These are phyloP conservation scores for Lagorchestes hirsutus DNA, from an alignment of 2,797 vertebrate species.

Conservation along the genomic window DNA sequence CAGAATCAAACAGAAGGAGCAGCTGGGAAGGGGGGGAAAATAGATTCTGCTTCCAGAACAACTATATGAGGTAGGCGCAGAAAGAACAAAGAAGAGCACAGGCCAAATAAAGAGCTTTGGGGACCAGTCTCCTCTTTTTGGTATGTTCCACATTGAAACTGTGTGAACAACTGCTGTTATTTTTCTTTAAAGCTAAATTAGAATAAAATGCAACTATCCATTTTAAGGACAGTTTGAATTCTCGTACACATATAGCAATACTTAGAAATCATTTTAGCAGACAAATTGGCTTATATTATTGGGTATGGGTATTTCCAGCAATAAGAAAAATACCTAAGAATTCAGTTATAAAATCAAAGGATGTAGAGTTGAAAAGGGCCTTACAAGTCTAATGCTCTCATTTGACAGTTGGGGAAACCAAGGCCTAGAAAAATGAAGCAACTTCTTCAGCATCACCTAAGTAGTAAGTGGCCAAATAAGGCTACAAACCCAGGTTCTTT, in stretches of 20 bases:
- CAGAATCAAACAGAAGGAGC: slow-evolving; percentile 56
- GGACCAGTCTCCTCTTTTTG: slow-evolving; percentile 6
- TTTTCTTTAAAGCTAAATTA: slow-evolving; percentile 32
- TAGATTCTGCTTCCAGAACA: slow-evolving; percentile 25
- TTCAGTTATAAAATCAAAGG: neutral
- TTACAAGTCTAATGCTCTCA: neutral
- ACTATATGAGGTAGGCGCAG: neutral
- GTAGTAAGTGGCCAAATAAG: neutral
- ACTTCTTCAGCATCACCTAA: neutral
- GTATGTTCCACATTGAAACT: slow-evolving; percentile 7
- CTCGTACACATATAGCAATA: slow-evolving; percentile 1
- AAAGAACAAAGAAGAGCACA: neutral
- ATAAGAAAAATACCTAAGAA: neutral
- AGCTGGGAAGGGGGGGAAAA: neutral
- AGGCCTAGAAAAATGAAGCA: neutral
- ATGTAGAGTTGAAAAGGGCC: neutral
- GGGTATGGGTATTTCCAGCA: neutral
- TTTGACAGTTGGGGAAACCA: neutral
- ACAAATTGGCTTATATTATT: neutral
- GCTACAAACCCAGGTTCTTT: neutral
- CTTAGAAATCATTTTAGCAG: neutral
- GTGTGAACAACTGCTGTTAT: neutral
- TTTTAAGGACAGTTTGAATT: slow-evolving; percentile 12
- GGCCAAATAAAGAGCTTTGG: neutral
- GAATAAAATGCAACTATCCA: slow-evolving; percentile 47